These are phyloP conservation scores for Rhynchonycteris naso DNA, from an alignment of 2,797 vertebrate species.

Conservation along the genomic window DNA sequence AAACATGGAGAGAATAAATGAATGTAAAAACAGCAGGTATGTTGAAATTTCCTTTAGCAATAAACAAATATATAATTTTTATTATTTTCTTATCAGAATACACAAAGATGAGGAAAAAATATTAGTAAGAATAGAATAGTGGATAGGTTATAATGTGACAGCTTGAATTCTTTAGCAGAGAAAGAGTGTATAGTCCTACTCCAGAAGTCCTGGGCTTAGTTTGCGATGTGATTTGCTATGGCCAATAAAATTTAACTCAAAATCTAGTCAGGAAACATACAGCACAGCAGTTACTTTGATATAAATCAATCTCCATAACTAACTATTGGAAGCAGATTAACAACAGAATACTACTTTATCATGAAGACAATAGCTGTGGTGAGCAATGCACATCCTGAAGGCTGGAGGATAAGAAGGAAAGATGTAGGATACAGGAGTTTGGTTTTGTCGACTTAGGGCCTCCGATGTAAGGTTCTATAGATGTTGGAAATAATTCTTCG, in stretches of 20 bases:
- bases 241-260: not conserved
- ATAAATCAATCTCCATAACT: not conserved
- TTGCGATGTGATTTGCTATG: not conserved
- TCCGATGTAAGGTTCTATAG: not conserved
- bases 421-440: not conserved
- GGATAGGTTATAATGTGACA: not conserved
- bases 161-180: not conserved
- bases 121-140: not conserved
- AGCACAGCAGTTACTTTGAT: not conserved
- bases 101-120: slow-evolving; percentile 20
- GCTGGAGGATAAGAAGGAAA: not conserved
- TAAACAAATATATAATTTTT: not conserved
- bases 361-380: not conserved
- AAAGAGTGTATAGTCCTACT: not conserved
- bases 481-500: not conserved
- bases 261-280: not conserved
- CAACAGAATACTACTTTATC: not conserved
- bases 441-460: not conserved
- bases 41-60: slow-evolving; percentile 1
- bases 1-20: not conserved
- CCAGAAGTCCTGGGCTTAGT: not conserved
- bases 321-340: not conserved
- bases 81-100: slow-evolving; percentile 31
- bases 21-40: not conserved
- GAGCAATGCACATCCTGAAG: not conserved